A percentile compares a stretch with the other conserved stretches of the same genome.
Evolutionary conservation across 2,888 invertebrate species (phyloP).

Genomic region (Marasmarcha lunaedactyla): DNA sequence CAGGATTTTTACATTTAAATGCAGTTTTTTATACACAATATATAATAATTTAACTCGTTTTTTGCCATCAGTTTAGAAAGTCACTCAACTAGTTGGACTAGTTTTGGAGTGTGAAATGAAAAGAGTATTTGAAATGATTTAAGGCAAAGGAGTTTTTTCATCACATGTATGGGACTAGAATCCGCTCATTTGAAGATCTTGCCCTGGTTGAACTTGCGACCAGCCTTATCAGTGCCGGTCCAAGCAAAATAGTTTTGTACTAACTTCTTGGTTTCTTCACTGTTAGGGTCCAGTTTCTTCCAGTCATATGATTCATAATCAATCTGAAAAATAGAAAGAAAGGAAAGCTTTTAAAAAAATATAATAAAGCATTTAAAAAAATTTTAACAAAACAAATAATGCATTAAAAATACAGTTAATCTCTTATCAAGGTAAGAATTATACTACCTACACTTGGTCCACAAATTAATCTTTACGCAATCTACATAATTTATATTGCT

Average conservation of each 20-base stretch:
- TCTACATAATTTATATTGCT: too few relatives aligned
- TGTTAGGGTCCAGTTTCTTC: slow-evolving; percentile 89
- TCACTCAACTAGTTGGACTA: background rate
- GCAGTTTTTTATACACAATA: slow-evolving; percentile 25
- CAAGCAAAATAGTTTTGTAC: slow-evolving; percentile 93
- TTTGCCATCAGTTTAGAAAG: background rate
- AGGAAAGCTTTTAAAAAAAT: background rate
- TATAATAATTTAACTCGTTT: slow-evolving; percentile 15
- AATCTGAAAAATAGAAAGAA: slow-evolving; percentile 65
- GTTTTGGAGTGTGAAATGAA: slow-evolving; percentile 1
- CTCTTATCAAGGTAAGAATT: too few relatives aligned
- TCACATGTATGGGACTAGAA: background rate
- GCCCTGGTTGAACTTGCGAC: slow-evolving; percentile 97
- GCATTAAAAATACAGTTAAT: too few relatives aligned
- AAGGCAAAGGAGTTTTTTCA: too few relatives aligned
- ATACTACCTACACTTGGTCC: too few relatives aligned
- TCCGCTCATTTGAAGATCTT: slow-evolving; percentile 93
- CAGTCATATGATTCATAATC: slow-evolving; percentile 97
- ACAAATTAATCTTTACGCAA: too few relatives aligned
- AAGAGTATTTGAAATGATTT: background rate
- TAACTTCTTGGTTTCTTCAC: slow-evolving; percentile 84
- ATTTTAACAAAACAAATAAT: too few relatives aligned
- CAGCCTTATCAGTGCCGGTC: slow-evolving; percentile 87
- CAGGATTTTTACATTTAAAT: slow-evolving; percentile 30
- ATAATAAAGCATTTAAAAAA: too few relatives aligned